These are phyloP conservation scores for Hoplostethus mediterraneus DNA, from an alignment of 2,797 vertebrate genomes.

Conservation along the genomic window DNA sequence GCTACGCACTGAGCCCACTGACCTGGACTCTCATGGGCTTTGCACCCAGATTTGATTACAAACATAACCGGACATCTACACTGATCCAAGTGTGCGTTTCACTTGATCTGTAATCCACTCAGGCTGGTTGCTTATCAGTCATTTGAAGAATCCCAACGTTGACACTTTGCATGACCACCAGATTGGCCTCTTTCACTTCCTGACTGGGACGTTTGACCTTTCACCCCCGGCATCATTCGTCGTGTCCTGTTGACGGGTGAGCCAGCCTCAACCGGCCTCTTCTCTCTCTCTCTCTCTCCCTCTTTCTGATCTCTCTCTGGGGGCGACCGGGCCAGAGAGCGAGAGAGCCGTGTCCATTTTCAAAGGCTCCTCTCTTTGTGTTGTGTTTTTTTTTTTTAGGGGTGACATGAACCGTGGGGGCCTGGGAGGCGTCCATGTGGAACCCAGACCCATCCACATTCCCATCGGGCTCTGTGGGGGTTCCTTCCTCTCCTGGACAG, in stretches of 20 bases:
- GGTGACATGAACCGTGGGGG: slow-evolving; percentile 39
- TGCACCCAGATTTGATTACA: slow-evolving; percentile 4
- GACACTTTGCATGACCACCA: slow-evolving; percentile 29
- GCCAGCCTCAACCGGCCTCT: slow-evolving; percentile 39
- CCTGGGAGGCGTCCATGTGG: slow-evolving; percentile 55
- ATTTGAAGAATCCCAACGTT: slow-evolving; percentile 24
- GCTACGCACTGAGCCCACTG: background rate
- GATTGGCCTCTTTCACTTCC: slow-evolving; percentile 58
- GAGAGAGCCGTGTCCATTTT: slow-evolving; percentile 70
- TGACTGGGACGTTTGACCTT: slow-evolving; percentile 70
- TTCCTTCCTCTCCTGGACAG: background rate
- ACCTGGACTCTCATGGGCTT: background rate
- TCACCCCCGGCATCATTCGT: slow-evolving; percentile 69
- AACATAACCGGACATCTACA: background rate
- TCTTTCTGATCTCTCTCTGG: slow-evolving; percentile 39
- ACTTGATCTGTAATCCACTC: slow-evolving; percentile 1
- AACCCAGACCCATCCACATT: slow-evolving; percentile 46
- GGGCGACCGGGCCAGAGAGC: slow-evolving; percentile 45
- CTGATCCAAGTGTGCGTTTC: background rate
- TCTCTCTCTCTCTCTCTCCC: slow-evolving; percentile 26
- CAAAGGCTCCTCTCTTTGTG: slow-evolving; percentile 70
- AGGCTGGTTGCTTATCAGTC: background rate
- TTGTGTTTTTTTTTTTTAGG: slow-evolving; percentile 68
- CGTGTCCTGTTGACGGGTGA: slow-evolving; percentile 57
- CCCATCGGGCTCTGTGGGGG: slow-evolving; percentile 45